Evolutionary conservation across 2,113 vertebrate species (phyloP).

Genomic region (Hemicordylus capensis): DNA sequence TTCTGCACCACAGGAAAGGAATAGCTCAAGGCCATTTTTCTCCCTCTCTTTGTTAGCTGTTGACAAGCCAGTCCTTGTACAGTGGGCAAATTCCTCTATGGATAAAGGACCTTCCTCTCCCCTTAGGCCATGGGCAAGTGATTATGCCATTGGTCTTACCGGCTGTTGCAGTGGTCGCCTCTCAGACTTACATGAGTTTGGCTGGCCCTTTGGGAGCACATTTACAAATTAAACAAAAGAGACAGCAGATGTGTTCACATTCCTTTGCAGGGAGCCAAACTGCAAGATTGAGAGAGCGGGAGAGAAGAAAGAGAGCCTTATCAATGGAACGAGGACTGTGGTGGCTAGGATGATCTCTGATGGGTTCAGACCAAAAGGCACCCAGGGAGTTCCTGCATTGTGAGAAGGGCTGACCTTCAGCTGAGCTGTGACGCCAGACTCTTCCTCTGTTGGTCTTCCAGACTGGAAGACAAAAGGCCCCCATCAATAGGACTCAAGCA

Average conservation of each 20-base stretch:
- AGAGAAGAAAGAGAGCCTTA: conserved; percentile 20
- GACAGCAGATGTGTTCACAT: conserved; percentile 43
- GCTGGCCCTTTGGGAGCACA: background rate
- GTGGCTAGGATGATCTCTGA: background rate
- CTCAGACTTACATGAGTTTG: background rate
- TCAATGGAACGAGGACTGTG: background rate
- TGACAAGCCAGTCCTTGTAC: background rate
- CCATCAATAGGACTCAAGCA: background rate
- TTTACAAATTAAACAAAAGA: conserved; percentile 52
- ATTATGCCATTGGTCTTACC: background rate
- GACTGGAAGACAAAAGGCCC: background rate
- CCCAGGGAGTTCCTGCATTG: background rate
- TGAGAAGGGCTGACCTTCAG: background rate
- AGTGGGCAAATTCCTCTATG: background rate
- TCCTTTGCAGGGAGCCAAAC: conserved; percentile 37
- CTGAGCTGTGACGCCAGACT: background rate
- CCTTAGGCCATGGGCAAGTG: background rate
- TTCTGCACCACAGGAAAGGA: accelerated
- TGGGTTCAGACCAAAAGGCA: accelerated
- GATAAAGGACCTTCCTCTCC: background rate
- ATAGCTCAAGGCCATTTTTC: accelerated
- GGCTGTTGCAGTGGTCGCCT: background rate
- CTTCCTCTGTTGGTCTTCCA: background rate
- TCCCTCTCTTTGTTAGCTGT: background rate
- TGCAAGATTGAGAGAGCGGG: conserved; percentile 31